These are phyloP conservation scores for Oreochromis mossambicus DNA, from an alignment of 2,797 vertebrate genomes.

Conservation along the genomic window DNA sequence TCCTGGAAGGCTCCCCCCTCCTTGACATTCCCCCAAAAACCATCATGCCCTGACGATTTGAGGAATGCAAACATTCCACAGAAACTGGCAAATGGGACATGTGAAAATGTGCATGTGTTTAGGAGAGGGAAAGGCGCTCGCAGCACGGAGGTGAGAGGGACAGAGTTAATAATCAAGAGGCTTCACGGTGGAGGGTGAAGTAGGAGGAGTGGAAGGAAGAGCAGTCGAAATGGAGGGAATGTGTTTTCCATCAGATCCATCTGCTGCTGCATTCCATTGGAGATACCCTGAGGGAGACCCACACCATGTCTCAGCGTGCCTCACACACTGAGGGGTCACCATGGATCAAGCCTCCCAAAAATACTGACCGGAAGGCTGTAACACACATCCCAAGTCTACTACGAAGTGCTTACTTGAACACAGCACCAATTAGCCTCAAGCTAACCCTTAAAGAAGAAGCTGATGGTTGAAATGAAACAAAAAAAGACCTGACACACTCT, in stretches of 20 bases:
- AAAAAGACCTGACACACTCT: background rate
- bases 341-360: constrained; percentile 33
- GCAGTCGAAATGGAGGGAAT: constrained; percentile 43
- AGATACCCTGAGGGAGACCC: constrained; percentile 58
- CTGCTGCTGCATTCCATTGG: constrained; percentile 66
- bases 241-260: constrained; percentile 74
- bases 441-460: background rate
- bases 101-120: constrained; percentile 5
- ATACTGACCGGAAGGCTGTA: constrained; percentile 1
- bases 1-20: background rate
- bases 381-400: background rate
- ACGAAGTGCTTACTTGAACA: background rate
- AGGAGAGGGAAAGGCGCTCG: background rate
- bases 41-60: constrained; percentile 62
- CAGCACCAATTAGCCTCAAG: background rate
- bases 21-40: constrained; percentile 20
- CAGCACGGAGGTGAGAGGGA: background rate
- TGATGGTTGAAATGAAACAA: background rate
- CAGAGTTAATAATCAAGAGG: background rate
- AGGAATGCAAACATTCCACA: constrained; percentile 82
- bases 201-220: constrained; percentile 21
- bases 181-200: constrained; percentile 23
- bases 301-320: constrained; percentile 15
- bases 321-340: constrained; percentile 36
- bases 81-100: constrained; percentile 38